Evolutionary conservation across 1,140 invertebrate genomes (phyloP).

Genomic region (Psilanteris sp.): DNA sequence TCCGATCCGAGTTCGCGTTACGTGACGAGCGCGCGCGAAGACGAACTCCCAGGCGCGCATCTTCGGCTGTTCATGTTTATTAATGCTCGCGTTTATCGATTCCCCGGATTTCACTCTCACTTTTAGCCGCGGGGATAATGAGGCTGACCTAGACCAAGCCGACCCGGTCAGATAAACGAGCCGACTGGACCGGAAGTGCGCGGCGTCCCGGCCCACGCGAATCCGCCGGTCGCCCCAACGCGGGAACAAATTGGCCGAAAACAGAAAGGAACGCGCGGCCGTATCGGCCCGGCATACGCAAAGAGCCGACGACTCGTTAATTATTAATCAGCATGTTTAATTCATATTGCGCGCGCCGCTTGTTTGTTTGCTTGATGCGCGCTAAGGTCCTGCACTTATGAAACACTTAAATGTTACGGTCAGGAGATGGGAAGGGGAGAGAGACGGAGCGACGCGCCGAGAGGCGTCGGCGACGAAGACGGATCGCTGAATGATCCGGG

Average conservation of each 20-base stretch:
- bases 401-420: slow-evolving; percentile 68
- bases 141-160: slow-evolving; percentile 73
- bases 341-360: slow-evolving; percentile 75
- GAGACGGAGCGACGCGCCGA: no score
- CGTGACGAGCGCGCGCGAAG: slow-evolving; percentile 14
- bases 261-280: slow-evolving; percentile 33
- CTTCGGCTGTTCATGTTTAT: slow-evolving; percentile 72
- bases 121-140: slow-evolving; percentile 71
- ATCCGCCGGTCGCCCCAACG: slow-evolving; percentile 11
- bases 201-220: slow-evolving; percentile 25
- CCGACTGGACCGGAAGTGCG: slow-evolving; percentile 9
- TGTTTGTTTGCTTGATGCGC: slow-evolving; percentile 78
- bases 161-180: not conserved
- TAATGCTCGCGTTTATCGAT: slow-evolving; percentile 72
- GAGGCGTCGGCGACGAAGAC: not conserved
- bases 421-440: slow-evolving; percentile 4
- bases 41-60: slow-evolving; percentile 33
- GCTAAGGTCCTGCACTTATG: slow-evolving; percentile 71
- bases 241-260: slow-evolving; percentile 22
- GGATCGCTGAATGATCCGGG: slow-evolving; percentile 36
- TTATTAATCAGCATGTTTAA: slow-evolving; percentile 79
- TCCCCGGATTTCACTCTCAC: slow-evolving; percentile 69
- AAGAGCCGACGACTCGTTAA: slow-evolving; percentile 73
- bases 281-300: slow-evolving; percentile 54
- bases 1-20: slow-evolving; percentile 33